Conservation (phyloP, 1,140 invertebrate genomes). For the Thaumetopoea pityocampa region DNA sequence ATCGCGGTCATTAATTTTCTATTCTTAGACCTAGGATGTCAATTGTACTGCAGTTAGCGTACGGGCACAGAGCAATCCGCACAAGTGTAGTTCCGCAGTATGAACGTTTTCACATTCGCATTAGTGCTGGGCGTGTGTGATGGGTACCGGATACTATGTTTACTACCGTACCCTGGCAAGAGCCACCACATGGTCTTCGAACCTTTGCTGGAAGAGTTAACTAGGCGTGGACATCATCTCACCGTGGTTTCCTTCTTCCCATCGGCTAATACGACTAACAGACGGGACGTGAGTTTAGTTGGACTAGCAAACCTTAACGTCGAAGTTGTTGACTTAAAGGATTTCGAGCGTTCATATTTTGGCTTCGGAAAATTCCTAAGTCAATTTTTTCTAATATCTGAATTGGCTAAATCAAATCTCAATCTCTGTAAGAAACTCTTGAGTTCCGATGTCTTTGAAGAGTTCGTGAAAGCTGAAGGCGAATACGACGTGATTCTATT, state of each 20-base stretch:
- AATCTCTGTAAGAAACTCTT: slow-evolving; percentile 43
- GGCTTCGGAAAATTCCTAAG: slow-evolving; percentile 21
- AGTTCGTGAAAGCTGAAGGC: slow-evolving; percentile 56
- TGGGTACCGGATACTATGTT: slow-evolving; percentile 73
- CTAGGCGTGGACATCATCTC: slow-evolving; percentile 79
- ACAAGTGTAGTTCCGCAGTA: slow-evolving; percentile 1
- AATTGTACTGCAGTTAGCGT: slow-evolving; percentile 8
- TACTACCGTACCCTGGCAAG: slow-evolving; percentile 80
- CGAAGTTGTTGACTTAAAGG: slow-evolving; percentile 29
- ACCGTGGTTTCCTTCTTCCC: slow-evolving; percentile 82
- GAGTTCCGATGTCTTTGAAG: slow-evolving; percentile 50
- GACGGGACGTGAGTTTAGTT: slow-evolving; percentile 30
- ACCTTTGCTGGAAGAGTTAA: slow-evolving; percentile 79
- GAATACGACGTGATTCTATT: slow-evolving; percentile 80
- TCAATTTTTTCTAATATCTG: slow-evolving; percentile 13
- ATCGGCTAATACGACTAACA: slow-evolving; percentile 19
- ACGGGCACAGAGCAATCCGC: not conserved
- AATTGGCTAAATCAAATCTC: slow-evolving; percentile 21
- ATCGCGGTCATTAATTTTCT: not conserved
- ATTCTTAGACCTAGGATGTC: not conserved
- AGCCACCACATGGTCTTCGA: slow-evolving; percentile 84
- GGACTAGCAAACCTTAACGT: slow-evolving; percentile 28
- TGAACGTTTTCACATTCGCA: slow-evolving; percentile 8
- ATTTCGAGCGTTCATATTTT: slow-evolving; percentile 15
- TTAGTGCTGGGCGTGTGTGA: slow-evolving; percentile 8